Evolutionary conservation across 2,113 vertebrate species (phyloP).

Genomic region (Pimephales promelas): DNA sequence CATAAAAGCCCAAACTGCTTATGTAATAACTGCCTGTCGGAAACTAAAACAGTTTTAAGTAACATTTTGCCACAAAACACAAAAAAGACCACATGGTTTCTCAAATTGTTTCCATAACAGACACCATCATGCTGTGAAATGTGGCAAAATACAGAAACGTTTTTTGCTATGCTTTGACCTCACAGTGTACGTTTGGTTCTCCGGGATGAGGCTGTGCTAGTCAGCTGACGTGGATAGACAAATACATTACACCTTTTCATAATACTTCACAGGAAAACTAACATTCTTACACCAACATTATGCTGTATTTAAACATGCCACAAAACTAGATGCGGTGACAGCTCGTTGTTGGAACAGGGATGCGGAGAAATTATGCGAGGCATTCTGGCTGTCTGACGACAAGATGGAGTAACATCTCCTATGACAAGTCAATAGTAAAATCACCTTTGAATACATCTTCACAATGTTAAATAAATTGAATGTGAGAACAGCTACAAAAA

Average conservation of each 20-base stretch:
- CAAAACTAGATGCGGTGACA: conserved; percentile 8
- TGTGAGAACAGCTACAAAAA: conserved; percentile 27
- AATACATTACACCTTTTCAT: neutral
- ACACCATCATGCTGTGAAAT: conserved; percentile 1
- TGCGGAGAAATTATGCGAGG: conserved; percentile 8
- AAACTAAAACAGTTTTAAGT: neutral
- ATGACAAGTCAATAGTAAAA: conserved; percentile 16
- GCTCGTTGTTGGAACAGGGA: neutral
- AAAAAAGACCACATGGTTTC: neutral
- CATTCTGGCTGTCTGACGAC: conserved; percentile 31
- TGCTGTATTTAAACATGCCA: conserved; percentile 21
- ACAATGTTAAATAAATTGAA: conserved; percentile 38
- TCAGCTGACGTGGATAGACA: neutral
- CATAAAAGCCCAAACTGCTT: no score
- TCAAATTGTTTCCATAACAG: neutral
- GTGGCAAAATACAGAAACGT: neutral
- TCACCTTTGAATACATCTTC: conserved; percentile 29
- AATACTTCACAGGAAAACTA: neutral
- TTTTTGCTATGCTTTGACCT: conserved; percentile 3
- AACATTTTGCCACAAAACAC: neutral
- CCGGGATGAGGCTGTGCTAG: neutral
- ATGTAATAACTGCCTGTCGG: neutral
- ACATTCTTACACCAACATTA: conserved; percentile 24
- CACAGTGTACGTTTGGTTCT: neutral
- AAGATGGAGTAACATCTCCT: conserved; percentile 3